Evolutionary conservation across 2,113 vertebrate species (phyloP).

Genomic region (Pachyramphus minor): DNA sequence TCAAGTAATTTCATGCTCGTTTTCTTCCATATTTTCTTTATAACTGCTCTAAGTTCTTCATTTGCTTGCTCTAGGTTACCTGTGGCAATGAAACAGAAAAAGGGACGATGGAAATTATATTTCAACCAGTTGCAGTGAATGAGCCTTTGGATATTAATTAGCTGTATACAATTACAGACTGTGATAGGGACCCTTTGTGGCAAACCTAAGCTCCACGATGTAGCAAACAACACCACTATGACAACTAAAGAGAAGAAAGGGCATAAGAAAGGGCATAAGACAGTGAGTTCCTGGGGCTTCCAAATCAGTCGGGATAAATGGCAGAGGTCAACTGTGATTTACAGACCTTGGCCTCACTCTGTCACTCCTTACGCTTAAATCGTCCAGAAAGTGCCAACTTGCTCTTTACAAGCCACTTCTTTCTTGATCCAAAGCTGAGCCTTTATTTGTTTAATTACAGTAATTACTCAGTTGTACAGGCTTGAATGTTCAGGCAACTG

Average conservation of each 20-base stretch:
- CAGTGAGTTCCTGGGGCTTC: not conserved
- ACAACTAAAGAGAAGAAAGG: not conserved
- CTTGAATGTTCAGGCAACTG: not conserved
- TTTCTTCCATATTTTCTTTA: slow-evolving; percentile 99
- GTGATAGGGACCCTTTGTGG: not conserved
- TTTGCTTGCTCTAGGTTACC: slow-evolving; percentile 98
- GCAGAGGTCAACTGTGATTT: not conserved
- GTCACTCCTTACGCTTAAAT: not conserved
- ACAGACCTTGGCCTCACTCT: not conserved
- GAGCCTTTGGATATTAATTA: not conserved
- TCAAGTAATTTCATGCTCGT: slow-evolving; percentile 99
- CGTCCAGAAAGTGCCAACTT: not conserved
- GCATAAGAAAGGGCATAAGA: not conserved
- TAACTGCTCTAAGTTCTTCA: slow-evolving; percentile 95
- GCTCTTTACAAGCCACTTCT: not conserved
- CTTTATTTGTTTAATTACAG: not conserved
- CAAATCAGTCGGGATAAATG: too few species aligned
- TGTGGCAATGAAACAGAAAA: slow-evolving; percentile 48
- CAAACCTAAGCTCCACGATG: not conserved
- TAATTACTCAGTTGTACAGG: not conserved
- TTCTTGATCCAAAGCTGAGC: not conserved
- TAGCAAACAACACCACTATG: not conserved
- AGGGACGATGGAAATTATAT: not conserved
- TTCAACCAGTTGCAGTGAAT: not conserved
- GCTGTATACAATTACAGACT: not conserved